phyloP scores from a whole-genome alignment of 2,888 invertebrate species.

The Eugnorisma glareosa region DNA sequence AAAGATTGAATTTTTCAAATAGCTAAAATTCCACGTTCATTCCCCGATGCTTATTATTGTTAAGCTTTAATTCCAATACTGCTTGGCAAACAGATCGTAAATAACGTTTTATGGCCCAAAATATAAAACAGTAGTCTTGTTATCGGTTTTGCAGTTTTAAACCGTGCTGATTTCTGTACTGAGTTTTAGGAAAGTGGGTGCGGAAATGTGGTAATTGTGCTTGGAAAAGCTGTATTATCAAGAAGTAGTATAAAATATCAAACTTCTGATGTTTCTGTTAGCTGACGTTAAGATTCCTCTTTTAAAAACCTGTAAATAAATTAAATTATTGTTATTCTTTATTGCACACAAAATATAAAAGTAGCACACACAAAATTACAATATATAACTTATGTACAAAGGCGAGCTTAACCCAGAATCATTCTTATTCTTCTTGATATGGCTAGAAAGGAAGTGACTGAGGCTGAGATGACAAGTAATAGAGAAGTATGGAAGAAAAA shows the following conservation, averaged over 20 bases:
- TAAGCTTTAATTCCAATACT: conserved; percentile 41
- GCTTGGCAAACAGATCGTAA: conserved; percentile 47
- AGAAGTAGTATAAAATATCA: not conserved
- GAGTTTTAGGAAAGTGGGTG: conserved; percentile 7
- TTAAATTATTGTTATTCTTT: too few relatives aligned
- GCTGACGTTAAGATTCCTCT: not conserved
- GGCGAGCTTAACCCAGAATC: too few relatives aligned
- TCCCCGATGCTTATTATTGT: conserved; percentile 41
- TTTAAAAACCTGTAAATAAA: not conserved
- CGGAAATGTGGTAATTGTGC: not conserved
- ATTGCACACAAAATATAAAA: too few relatives aligned
- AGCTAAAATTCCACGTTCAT: conserved; percentile 8
- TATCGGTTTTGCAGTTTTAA: conserved; percentile 33
- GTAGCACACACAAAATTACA: too few relatives aligned
- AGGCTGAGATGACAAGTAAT: too few relatives aligned
- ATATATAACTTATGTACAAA: too few relatives aligned
- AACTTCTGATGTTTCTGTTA: not conserved
- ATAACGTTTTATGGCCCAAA: conserved; percentile 48
- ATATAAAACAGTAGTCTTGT: conserved; percentile 36
- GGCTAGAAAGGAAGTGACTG: too few relatives aligned
- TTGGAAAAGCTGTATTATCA: not conserved
- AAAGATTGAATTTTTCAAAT: not conserved
- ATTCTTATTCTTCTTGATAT: not conserved
- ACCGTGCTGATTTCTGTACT: conserved; percentile 8
- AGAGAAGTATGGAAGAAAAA: too few relatives aligned